Conservation (phyloP, 1,140 invertebrate species). For the Sitobion miscanthi region DNA sequence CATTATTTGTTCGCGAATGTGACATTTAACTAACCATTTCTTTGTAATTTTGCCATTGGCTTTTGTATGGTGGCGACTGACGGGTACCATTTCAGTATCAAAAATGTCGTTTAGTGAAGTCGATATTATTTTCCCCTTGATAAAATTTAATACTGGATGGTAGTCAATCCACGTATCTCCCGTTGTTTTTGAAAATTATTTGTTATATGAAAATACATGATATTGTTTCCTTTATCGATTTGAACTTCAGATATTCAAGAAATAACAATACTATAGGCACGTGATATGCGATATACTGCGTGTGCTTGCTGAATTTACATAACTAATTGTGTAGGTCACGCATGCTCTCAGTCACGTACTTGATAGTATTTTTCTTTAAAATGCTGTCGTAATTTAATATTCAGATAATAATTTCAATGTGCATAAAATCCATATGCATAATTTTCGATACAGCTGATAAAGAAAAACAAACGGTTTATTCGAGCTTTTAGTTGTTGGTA, state of each 20-base stretch:
- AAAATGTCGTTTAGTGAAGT: background rate
- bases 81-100: background rate
- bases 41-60: background rate
- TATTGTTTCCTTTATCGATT: conserved; percentile 24
- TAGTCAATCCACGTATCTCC: background rate
- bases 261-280: conserved; percentile 10
- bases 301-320: conserved; percentile 45
- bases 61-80: background rate
- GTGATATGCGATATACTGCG: conserved; percentile 37
- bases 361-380: conserved; percentile 26
- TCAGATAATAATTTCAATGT: background rate
- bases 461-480: background rate
- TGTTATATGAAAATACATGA: background rate
- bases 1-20: background rate
- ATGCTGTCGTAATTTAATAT: conserved; percentile 33
- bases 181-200: background rate
- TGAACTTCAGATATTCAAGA: background rate
- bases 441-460: background rate
- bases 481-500: conserved; percentile 1
- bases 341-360: conserved; percentile 51
- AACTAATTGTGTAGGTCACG: conserved; percentile 53
- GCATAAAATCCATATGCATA: background rate
- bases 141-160: background rate
- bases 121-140: background rate
- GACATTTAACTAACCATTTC: conserved; percentile 4